Evolutionary conservation across 2,888 invertebrate genomes (phyloP).

Genomic region (Rhagonycha lutea): DNA sequence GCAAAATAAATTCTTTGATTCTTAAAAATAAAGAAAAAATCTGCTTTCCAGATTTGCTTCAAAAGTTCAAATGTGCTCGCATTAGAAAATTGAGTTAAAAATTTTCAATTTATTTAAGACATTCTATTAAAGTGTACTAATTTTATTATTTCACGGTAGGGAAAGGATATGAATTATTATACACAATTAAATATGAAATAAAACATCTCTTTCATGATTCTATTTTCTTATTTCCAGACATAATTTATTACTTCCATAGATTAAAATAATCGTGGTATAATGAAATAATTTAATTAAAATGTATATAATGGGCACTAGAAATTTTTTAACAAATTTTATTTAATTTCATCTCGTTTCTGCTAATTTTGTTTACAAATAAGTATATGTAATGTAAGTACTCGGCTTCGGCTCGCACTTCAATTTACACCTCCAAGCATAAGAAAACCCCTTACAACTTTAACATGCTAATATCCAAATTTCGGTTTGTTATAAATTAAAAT

Average conservation of each 20-base stretch:
- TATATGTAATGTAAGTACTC: no score
- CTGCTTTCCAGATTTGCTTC: neutral
- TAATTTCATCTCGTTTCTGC: neutral
- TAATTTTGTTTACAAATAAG: no score
- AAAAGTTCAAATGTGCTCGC: neutral
- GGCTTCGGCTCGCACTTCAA: no score
- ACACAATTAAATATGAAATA: neutral
- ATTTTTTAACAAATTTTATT: neutral
- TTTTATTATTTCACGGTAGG: neutral
- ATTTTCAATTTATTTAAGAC: neutral
- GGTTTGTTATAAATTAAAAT: neutral
- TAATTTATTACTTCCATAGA: neutral
- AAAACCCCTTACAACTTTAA: no score
- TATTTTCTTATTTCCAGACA: neutral
- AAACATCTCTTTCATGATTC: neutral
- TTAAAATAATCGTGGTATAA: neutral
- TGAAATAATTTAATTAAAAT: neutral
- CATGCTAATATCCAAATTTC: neutral
- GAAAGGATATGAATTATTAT: neutral
- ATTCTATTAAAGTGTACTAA: neutral
- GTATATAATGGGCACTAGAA: no score
- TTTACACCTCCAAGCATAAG: no score
- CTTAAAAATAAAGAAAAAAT: neutral
- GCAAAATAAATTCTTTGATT: neutral
- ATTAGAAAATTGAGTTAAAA: neutral